Conservation (phyloP, 2,797 vertebrate genomes). For the Furcifer pardalis region DNA sequence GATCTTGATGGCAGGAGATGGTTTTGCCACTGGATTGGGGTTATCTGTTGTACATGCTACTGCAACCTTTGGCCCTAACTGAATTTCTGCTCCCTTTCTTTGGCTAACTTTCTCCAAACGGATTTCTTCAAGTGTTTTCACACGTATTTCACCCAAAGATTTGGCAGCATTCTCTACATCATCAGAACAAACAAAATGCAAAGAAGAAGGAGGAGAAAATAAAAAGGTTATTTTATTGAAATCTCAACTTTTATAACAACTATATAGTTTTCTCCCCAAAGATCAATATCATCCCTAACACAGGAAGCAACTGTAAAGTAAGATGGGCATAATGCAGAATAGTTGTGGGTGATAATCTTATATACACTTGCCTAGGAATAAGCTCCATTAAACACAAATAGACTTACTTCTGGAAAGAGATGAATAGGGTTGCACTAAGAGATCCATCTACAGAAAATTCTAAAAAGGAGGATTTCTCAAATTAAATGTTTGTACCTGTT, state of each 20-base stretch:
- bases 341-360: neutral
- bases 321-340: neutral
- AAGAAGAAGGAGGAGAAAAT: neutral
- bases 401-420: neutral
- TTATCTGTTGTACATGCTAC: slow-evolving; percentile 55
- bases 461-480: neutral
- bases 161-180: slow-evolving; percentile 70
- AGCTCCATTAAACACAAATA: neutral
- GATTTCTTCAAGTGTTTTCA: slow-evolving; percentile 94
- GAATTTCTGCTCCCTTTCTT: slow-evolving; percentile 64
- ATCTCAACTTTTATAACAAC: neutral
- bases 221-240: neutral
- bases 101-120: slow-evolving; percentile 84
- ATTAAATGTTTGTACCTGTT: slow-evolving; percentile 66
- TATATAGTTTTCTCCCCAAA: neutral
- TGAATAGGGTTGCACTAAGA: neutral
- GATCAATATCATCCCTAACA: neutral
- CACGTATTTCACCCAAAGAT: slow-evolving; percentile 79
- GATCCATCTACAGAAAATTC: neutral
- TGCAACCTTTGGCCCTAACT: slow-evolving; percentile 61
- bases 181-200: neutral
- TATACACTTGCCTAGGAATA: neutral
- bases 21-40: slow-evolving; percentile 38
- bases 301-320: slow-evolving; percentile 1
- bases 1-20: slow-evolving; percentile 50